Base-by-base conservation (phyloP, 2,888 invertebrate genomes). In the Anthophora plumipes region DNA sequence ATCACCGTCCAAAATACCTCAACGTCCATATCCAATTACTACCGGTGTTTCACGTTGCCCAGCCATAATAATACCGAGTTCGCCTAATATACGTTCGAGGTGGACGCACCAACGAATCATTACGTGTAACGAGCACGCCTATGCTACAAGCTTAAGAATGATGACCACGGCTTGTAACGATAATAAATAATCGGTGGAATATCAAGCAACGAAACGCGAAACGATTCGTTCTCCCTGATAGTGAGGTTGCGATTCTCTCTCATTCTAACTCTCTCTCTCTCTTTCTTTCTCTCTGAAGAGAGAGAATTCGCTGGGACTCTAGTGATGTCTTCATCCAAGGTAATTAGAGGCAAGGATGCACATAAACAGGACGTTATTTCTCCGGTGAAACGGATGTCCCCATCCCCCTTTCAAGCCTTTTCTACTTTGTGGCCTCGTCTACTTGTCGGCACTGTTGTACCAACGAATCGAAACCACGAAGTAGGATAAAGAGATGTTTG, bases 331-430 rank as follows among this genome's bases (percentile, higher is more conserved):
- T 88, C 86, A 88, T 88, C 66, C 79, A 52, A 79, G 86, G 79
- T 88, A 88, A 88, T 88, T 88, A 88, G 88, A 88, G 86, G 85
- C 87, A 86, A 78, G 86, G 83, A 88, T 82, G 85, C 83, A 67
- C 87, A 84, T 81, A 87, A 87, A 82, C 87, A 74, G 79, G 81
- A 78, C 86, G 84, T 74, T 78, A 70, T 85, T 85, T 84, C 84
- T 78, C 81, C 77, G 85, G 73, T 78, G 86, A 86, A 86, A 83
- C 87, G 85, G 83, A 83, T 83, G 86, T 85, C 86, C 72, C 66
- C 61, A 57, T 72, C 57, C 59, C 63, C 46, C 20, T n/a, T n/a
- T n/a, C 22, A 48, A 59, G 46, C 82, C 67, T 82, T 84, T 76
- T 66, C 67, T 67, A 46, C 64, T 52, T 68, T 61, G 60, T 41